A percentile compares a stretch with the other conserved stretches of the same genome.
phyloP scores from a whole-genome alignment of 2,888 invertebrate species.

The Magallana nippona region DNA sequence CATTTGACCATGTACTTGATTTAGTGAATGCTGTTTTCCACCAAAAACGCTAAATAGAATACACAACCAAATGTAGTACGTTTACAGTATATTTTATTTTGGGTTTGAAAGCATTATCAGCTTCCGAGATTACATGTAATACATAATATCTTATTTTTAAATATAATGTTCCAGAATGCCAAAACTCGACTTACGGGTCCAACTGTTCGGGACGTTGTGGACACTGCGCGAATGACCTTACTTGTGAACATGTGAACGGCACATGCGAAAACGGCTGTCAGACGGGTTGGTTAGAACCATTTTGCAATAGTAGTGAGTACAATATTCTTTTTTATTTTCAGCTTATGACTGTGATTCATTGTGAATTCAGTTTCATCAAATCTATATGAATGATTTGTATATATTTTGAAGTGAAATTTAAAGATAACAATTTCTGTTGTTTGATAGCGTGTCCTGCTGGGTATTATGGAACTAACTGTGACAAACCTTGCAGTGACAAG shows the following conservation, averaged over 20 bases:
- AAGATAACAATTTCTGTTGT: not conserved
- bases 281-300: not conserved
- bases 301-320: not conserved
- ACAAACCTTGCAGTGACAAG: not conserved
- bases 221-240: not conserved
- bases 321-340: not conserved
- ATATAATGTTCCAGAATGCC: not conserved
- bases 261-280: not conserved
- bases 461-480: constrained; percentile 43
- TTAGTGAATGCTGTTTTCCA: too few relatives aligned
- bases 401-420: too few relatives aligned
- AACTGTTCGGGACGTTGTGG: not conserved
- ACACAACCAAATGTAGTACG: too few relatives aligned
- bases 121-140: too few relatives aligned
- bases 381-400: too few relatives aligned
- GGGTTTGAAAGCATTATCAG: too few relatives aligned
- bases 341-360: too few relatives aligned
- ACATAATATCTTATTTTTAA: too few relatives aligned
- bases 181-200: not conserved
- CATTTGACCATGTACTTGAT: too few relatives aligned
- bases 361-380: too few relatives aligned
- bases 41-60: too few relatives aligned
- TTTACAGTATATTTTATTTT: too few relatives aligned
- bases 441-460: constrained; percentile 39
- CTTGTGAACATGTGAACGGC: not conserved